Percentiles rank a stretch among this genome's conserved stretches.
Conservation (phyloP, 2,888 invertebrate species). For the Sphaeridia pumilis region DNA sequence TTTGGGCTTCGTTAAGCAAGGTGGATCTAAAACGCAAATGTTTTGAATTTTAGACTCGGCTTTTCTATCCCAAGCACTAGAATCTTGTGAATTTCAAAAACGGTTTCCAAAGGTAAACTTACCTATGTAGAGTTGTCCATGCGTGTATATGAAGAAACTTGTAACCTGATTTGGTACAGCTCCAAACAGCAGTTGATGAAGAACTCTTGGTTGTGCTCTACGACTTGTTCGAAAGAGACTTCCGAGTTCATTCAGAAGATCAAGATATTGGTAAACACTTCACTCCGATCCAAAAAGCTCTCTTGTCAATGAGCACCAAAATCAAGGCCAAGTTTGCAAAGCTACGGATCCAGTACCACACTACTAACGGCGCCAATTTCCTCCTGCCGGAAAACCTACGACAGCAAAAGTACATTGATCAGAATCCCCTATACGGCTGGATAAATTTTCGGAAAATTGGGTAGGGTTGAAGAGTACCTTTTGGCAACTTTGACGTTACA, state of each 20-base stretch:
- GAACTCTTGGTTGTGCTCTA: slow-evolving; percentile 27
- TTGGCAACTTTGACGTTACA: too few species aligned
- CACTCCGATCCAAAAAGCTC: slow-evolving; percentile 16
- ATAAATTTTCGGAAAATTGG: slow-evolving; percentile 24
- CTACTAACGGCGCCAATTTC: slow-evolving; percentile 19
- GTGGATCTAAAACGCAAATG: neutral
- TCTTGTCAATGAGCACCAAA: slow-evolving; percentile 22
- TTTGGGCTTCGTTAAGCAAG: neutral
- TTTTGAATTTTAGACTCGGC: slow-evolving; percentile 11
- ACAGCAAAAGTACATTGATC: slow-evolving; percentile 28
- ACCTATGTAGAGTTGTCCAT: too few species aligned
- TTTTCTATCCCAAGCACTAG: slow-evolving; percentile 25
- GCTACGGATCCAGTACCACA: slow-evolving; percentile 28
- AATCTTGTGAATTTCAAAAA: slow-evolving; percentile 21
- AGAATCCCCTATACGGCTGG: slow-evolving; percentile 33
- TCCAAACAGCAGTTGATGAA: slow-evolving; percentile 15
- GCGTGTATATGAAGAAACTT: too few species aligned
- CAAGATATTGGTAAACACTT: slow-evolving; percentile 15
- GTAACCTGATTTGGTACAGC: too few species aligned
- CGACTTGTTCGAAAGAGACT: slow-evolving; percentile 27
- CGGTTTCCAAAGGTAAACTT: slow-evolving; percentile 14
- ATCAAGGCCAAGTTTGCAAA: slow-evolving; percentile 30
- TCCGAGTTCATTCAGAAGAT: slow-evolving; percentile 22
- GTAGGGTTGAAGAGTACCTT: neutral
- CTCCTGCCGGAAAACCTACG: slow-evolving; percentile 23